Conservation (phyloP, 2,888 invertebrate genomes). For the Sclerodermus sp. region DNA sequence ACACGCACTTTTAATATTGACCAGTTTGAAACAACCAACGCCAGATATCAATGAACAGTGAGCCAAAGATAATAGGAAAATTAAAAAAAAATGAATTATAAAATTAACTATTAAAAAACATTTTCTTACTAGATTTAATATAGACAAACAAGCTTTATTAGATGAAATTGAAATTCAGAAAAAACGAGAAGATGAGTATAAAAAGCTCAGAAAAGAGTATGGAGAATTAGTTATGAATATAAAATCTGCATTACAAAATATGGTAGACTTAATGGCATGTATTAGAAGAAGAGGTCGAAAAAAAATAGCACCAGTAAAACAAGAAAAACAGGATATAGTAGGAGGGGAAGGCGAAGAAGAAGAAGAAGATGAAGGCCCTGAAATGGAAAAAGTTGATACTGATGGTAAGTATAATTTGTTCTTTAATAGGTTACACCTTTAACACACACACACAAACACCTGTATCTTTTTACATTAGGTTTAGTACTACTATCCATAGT, state of each 20-base stretch:
- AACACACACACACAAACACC: no score
- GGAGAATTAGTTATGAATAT: conserved; percentile 63
- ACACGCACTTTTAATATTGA: conserved; percentile 59
- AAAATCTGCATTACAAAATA: conserved; percentile 64
- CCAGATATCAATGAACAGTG: not conserved
- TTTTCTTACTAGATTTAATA: conserved; percentile 57
- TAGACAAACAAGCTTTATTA: conserved; percentile 58
- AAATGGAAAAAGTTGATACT: conserved; percentile 27
- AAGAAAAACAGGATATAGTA: no score
- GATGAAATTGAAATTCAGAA: conserved; percentile 58
- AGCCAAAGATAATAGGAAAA: no score
- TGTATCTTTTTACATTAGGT: conserved; percentile 25
- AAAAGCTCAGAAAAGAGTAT: conserved; percentile 57
- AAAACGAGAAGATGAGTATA: conserved; percentile 56
- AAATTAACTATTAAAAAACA: not conserved
- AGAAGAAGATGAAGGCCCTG: conserved; percentile 7
- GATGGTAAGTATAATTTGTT: conserved; percentile 25
- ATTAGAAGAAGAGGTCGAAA: conserved; percentile 17
- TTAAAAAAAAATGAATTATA: not conserved
- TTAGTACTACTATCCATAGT: conserved; percentile 38
- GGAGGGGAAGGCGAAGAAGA: not conserved
- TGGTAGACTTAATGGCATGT: conserved; percentile 61
- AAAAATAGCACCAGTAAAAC: conserved; percentile 6
- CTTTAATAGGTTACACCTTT: not conserved
- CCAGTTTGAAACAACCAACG: not conserved